Evolutionary conservation across 2,113 vertebrate species (phyloP), one percentile per base, ranked within the genome.

Genomic region (Phocoena sinus): DNA sequence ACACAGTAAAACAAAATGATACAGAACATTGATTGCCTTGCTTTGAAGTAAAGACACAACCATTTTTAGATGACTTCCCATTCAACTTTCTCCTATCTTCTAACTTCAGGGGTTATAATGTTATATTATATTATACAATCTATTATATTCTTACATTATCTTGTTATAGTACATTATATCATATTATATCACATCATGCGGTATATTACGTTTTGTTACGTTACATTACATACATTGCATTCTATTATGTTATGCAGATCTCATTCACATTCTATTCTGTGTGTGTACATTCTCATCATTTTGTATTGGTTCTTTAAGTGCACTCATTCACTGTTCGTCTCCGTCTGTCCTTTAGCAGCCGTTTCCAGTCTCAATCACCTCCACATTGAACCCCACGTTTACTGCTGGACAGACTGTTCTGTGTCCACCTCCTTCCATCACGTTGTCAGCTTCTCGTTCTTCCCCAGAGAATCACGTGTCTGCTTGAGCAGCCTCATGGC

Each of bases 191-290:
- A 26, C 33, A 56, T 20, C 21, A 12, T 13, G 3, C 7, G n/a
- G 1, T 65, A 36, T 21, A 0, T 8, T 8, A 11, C 0, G 2
- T 50, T 11, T 70, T 33, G 4, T n/a, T 21, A 6, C 12, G 0
- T 38, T 36, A 25, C 21, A 25, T 26, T 53, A 11, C 58, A 7
- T 47, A 17, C 8, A 10, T 18, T 11, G 0, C 10, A 44, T 13
- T 13, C 8, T 21, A 41, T 41, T 31, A 21, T 36, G 53, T 38
- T n/a, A 6, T 1, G 18, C 17, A 6, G 38, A 15, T 25, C 12
- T 5, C 12, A 1, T 8, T n/a, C 12, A 14, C 10, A 3, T 11
- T 50, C 41, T 38, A 8, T 15, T 50, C 62, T 13, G 6, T 21
- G 38, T 20, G 5, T 1, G 2, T 6, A 8, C 13, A 0, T n/a